phyloP scores from a whole-genome alignment of 2,113 vertebrate genomes.

The Epinephelus fuscoguttatus region DNA sequence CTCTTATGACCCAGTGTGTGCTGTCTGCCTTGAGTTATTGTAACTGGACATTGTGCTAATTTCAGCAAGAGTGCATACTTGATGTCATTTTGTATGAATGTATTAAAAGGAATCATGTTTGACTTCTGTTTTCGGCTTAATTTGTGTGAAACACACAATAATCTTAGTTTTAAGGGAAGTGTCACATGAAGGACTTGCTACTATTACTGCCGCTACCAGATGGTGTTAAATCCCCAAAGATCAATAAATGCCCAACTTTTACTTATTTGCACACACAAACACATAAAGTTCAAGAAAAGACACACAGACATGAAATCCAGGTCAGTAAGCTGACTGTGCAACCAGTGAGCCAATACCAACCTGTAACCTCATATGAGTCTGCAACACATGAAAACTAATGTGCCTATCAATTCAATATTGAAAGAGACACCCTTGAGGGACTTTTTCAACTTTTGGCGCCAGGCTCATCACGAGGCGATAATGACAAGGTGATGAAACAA shows the following conservation, averaged over 20 bases:
- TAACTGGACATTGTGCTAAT: constrained; percentile 1
- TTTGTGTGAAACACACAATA: background rate
- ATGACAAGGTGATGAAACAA: constrained; percentile 83
- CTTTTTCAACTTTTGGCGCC: constrained; percentile 67
- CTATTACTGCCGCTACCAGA: background rate
- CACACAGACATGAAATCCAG: constrained; percentile 34
- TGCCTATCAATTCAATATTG: constrained; percentile 61
- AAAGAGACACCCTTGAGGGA: constrained; percentile 75
- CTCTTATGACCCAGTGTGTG: constrained; percentile 5
- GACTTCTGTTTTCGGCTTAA: background rate
- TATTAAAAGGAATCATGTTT: constrained; percentile 20
- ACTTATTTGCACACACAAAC: constrained; percentile 15
- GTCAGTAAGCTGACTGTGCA: constrained; percentile 51
- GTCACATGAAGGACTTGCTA: background rate
- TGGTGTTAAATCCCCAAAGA: background rate
- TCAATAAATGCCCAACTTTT: background rate
- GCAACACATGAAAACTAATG: constrained; percentile 65
- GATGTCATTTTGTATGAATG: constrained; percentile 35
- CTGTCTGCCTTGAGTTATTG: background rate
- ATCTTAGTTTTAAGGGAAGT: background rate
- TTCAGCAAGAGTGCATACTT: constrained; percentile 9
- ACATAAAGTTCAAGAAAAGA: constrained; percentile 7
- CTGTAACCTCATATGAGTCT: constrained; percentile 55
- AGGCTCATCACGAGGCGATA: constrained; percentile 80
- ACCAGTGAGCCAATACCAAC: constrained; percentile 57